A percentile compares a stretch with the other conserved stretches of the same genome.
Evolutionary conservation across 1,140 invertebrate species (phyloP).

Genomic region (Subanguina moxae): DNA sequence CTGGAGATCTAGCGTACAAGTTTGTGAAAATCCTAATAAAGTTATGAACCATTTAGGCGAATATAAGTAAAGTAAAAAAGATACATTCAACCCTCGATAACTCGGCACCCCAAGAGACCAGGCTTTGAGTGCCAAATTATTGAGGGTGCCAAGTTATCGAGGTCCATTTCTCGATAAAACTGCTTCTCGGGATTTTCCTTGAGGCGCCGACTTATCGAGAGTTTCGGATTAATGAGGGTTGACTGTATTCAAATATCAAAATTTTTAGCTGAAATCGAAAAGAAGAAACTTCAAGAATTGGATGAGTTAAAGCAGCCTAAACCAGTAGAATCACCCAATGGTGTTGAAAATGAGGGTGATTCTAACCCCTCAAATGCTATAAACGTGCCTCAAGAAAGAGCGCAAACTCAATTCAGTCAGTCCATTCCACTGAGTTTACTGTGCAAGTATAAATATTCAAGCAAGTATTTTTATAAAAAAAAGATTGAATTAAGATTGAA

Average conservation of each 20-base stretch:
- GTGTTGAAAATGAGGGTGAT: not conserved
- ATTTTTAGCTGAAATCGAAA: constrained; percentile 9
- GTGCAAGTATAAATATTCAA: not conserved
- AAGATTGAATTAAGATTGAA: constrained; percentile 3
- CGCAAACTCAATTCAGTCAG: not conserved
- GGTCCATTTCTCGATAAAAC: no score
- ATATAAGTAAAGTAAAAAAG: no score
- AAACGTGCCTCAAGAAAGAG: not conserved
- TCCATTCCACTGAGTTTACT: not conserved
- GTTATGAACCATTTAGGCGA: no score
- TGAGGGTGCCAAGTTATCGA: no score
- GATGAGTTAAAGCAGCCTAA: not conserved
- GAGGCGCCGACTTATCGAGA: not conserved
- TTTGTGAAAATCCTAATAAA: no score
- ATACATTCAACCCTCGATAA: no score
- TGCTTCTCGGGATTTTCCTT: not conserved
- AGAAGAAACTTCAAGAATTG: constrained; percentile 5
- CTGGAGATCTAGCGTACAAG: no score
- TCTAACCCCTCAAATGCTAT: not conserved
- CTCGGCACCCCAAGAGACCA: no score
- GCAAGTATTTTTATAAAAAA: not conserved
- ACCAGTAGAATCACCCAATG: not conserved
- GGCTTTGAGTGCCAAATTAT: no score
- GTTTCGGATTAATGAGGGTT: no score
- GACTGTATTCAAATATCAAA: no score